phyloP scores from a whole-genome alignment of 2,888 invertebrate species.

The Apodemia duryi region DNA sequence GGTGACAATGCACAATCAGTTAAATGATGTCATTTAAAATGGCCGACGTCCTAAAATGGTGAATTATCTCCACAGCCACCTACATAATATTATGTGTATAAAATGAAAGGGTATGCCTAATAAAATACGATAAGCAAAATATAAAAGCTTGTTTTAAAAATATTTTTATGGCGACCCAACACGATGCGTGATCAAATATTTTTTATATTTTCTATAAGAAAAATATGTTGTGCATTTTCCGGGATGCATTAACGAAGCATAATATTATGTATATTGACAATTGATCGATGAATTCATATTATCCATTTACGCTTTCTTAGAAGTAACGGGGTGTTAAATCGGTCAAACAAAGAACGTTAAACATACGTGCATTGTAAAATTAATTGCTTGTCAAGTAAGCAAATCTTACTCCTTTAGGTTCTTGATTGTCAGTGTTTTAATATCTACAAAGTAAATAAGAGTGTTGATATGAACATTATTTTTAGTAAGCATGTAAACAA shows the following conservation, averaged over 20 bases:
- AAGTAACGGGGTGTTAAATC: background rate
- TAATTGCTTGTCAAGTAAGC: background rate
- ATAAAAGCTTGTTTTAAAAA: too few relatives aligned
- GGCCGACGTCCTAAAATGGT: background rate
- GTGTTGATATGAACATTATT: background rate
- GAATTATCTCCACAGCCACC: background rate
- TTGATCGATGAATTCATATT: background rate
- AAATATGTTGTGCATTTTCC: too few relatives aligned
- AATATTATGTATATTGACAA: background rate
- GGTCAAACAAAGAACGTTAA: background rate
- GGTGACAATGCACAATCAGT: background rate
- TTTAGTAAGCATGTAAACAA: background rate
- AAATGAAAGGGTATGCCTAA: background rate
- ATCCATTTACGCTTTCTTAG: background rate
- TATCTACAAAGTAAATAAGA: background rate
- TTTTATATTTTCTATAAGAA: too few relatives aligned
- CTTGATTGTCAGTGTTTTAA: background rate
- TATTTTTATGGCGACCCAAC: too few relatives aligned
- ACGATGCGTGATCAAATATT: too few relatives aligned
- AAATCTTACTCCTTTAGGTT: background rate
- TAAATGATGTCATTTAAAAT: background rate
- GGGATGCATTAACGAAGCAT: too few relatives aligned
- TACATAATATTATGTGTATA: background rate
- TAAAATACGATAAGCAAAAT: background rate
- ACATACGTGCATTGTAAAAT: constrained; percentile 1